Percentiles rank a stretch among this genome's conserved stretches.
These are phyloP conservation scores for Agriotes lineatus DNA, from an alignment of 2,888 invertebrate genomes.

Conservation along the genomic window DNA sequence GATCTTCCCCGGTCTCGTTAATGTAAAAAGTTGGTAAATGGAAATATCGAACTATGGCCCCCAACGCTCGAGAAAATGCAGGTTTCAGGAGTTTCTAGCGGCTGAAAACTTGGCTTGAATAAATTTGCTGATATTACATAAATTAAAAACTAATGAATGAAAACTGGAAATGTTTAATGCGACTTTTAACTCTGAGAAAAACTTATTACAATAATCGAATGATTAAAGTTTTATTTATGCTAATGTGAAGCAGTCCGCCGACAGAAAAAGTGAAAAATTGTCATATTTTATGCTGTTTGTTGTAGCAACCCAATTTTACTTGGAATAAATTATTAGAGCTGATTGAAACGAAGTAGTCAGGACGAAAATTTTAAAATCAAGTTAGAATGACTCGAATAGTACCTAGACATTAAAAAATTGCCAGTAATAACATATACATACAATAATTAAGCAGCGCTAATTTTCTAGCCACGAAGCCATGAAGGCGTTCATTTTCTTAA, in stretches of 20 bases:
- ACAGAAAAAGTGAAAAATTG: neutral
- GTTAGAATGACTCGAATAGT: no score
- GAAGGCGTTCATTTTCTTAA: constrained; percentile 1
- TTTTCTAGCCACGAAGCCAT: neutral
- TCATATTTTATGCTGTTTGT: neutral
- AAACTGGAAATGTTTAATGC: neutral
- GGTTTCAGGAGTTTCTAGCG: neutral
- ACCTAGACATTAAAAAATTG: no score
- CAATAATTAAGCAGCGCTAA: neutral
- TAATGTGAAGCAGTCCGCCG: neutral
- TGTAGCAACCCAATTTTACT: no score
- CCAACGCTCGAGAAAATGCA: neutral
- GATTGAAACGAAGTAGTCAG: no score
- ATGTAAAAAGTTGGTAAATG: neutral
- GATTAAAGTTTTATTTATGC: constrained; percentile 7
- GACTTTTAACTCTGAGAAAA: neutral
- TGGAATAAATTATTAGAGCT: no score
- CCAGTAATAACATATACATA: no score
- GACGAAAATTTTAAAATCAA: no score
- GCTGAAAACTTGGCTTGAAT: neutral
- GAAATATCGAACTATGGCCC: neutral
- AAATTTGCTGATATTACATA: neutral
- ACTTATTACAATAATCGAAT: neutral
- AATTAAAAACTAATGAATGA: neutral
- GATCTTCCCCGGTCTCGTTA: constrained; percentile 19